A percentile compares a stretch with the other conserved stretches of the same genome.
These are phyloP conservation scores for Euclidia mi DNA, from an alignment of 2,888 invertebrate genomes.

Conservation along the genomic window DNA sequence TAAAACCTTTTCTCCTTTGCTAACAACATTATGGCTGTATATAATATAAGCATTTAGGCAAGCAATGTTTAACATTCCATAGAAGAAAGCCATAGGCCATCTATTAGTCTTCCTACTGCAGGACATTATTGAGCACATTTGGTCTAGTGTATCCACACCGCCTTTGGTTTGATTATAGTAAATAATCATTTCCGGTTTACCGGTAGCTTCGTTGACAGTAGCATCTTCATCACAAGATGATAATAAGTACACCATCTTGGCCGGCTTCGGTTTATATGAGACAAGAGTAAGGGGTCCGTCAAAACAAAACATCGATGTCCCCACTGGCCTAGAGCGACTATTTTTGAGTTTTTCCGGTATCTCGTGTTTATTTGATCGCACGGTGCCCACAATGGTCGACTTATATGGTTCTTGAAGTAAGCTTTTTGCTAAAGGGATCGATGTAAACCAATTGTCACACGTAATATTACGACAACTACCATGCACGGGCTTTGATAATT, in stretches of 20 bases:
- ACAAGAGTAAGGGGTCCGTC: conserved; percentile 55
- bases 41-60: too few relatives aligned
- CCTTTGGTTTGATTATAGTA: too few relatives aligned
- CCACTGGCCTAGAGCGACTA: conserved; percentile 36
- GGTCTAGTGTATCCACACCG: conserved; percentile 48
- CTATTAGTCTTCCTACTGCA: conserved; percentile 45
- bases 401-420: conserved; percentile 19
- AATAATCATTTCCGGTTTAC: too few relatives aligned
- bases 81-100: too few relatives aligned
- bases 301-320: conserved; percentile 57
- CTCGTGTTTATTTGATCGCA: conserved; percentile 44
- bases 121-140: conserved; percentile 47
- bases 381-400: conserved; percentile 16
- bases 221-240: conserved; percentile 26
- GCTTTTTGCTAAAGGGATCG: conserved; percentile 11
- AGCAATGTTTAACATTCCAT: too few relatives aligned
- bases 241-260: conserved; percentile 42
- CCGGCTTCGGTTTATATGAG: conserved; percentile 55
- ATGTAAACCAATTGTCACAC: too few relatives aligned
- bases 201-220: conserved; percentile 42
- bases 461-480: conserved; percentile 16
- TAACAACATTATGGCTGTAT: too few relatives aligned
- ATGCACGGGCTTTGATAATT: conserved; percentile 12
- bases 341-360: conserved; percentile 58
- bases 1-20: too few relatives aligned